phyloP scores from a whole-genome alignment of 2,113 vertebrate species.

The Corythoichthys intestinalis region DNA sequence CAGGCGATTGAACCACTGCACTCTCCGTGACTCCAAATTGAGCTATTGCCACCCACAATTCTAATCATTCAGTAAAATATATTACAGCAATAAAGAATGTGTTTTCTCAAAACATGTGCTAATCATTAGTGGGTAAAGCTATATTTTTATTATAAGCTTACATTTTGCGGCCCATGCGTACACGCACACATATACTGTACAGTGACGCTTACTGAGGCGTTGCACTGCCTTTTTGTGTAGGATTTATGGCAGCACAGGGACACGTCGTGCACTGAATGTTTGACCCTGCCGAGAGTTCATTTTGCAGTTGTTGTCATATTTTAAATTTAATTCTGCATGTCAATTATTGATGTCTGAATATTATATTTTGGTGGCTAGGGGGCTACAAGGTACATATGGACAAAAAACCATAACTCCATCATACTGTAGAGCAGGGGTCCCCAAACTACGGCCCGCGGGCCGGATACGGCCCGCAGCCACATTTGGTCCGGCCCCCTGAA shows the following conservation, averaged over 20 bases:
- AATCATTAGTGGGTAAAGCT: background rate
- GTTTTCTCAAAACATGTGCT: background rate
- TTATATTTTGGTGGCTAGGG: no score
- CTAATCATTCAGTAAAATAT: no score
- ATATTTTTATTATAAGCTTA: background rate
- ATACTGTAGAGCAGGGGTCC: no score
- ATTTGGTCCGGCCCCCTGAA: no score
- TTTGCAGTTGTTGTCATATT: background rate
- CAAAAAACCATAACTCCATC: no score
- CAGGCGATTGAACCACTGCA: no score
- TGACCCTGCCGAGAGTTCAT: background rate
- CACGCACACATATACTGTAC: background rate
- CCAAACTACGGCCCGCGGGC: no score
- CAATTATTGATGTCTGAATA: background rate
- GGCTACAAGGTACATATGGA: no score
- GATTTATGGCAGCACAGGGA: slow-evolving; percentile 2
- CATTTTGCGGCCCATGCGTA: background rate
- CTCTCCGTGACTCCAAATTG: no score
- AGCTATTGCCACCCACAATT: no score
- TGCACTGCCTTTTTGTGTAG: slow-evolving; percentile 2
- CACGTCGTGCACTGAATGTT: background rate
- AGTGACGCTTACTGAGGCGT: background rate
- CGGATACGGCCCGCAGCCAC: no score
- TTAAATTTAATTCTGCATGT: background rate
- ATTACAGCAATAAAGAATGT: background rate